Evolutionary conservation across 2,797 vertebrate species (phyloP), one percentile per base, ranked within the genome.

Genomic region (Adelosebastes latens): DNA sequence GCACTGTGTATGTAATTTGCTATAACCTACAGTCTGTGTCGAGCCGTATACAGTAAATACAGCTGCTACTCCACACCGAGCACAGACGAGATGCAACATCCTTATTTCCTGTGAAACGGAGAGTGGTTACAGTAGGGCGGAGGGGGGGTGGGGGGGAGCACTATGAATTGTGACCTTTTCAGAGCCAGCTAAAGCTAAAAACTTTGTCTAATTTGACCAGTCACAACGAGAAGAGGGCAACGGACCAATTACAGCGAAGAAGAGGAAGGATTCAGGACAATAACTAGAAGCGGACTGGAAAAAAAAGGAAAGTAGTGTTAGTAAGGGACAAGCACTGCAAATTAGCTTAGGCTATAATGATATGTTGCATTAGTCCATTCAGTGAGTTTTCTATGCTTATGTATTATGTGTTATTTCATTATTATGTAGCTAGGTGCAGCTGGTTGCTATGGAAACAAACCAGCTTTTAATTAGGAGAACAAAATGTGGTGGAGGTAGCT

Each of bases 361-460:
- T 60, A 83, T 61, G 68, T 67, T 84, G 78, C 75, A 64, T 85
- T 75, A 77, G 66, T 84, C 79, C 69, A 83, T 89, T 90, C 87
- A 87, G 16, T 11, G 65, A 77, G 75, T 68, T 87, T 87, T 89
- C 85, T 84, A 62, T 86, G 82, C 81, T 80, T 76, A 70, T 79
- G 63, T 78, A 78, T 82, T 79, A 79, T 79, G 73, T 85, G 59
- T 75, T 82, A 79, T 90, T 87, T 82, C 75, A 83, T 92, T 72
- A 87, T 83, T 56, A 84, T 66, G 62, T 63, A 65, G 60, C 72
- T 74, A 65, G 62, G 72, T 73, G 67, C 62, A 61, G 79, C 62
- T 61, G 36, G 88, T 91, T 87, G 78, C 91, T 77, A 89, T 92
- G 84, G 88, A 77, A 89, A 91, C 81, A 71, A 63, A 82, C 64